Evolutionary conservation across 1,140 invertebrate genomes (phyloP).

Genomic region (Bradysia coprophila): DNA sequence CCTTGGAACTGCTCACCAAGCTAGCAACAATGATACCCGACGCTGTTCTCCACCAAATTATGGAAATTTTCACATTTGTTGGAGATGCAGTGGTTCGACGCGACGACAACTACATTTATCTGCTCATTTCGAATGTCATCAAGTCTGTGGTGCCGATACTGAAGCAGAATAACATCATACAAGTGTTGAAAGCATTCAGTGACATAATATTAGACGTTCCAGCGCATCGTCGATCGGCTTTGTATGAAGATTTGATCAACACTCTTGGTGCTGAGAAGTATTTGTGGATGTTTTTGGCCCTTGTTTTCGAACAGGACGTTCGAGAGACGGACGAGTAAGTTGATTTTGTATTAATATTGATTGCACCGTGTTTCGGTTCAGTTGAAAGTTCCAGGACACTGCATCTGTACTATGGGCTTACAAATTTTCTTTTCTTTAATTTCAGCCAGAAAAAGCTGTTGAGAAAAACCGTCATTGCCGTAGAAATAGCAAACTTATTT

Average conservation of each 20-base stretch:
- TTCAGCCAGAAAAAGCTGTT: constrained; percentile 19
- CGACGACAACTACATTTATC: constrained; percentile 86
- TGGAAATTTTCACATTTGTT: constrained; percentile 93
- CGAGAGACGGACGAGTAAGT: no score
- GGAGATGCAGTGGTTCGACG: constrained; percentile 76
- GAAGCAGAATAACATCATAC: constrained; percentile 36
- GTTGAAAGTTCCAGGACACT: no score
- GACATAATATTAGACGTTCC: constrained; percentile 78
- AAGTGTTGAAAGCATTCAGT: constrained; percentile 73
- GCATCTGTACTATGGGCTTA: no score
- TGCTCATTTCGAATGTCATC: constrained; percentile 79
- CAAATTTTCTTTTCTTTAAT: no score
- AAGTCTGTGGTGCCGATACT: constrained; percentile 79
- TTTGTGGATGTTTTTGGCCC: constrained; percentile 56
- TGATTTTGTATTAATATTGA: no score
- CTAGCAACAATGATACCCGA: constrained; percentile 57
- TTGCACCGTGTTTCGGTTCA: no score
- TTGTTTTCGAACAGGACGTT: constrained; percentile 49
- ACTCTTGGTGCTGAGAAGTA: constrained; percentile 48
- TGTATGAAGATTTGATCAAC: constrained; percentile 62
- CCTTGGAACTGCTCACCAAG: constrained; percentile 59
- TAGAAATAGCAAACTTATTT: constrained; percentile 44
- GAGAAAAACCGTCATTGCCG: constrained; percentile 39
- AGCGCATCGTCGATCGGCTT: constrained; percentile 57
- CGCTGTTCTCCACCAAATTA: constrained; percentile 74